Percentiles rank a stretch among this genome's conserved stretches.
phyloP scores from a whole-genome alignment of 2,888 invertebrate species.

The Ichneumon xanthorius region DNA sequence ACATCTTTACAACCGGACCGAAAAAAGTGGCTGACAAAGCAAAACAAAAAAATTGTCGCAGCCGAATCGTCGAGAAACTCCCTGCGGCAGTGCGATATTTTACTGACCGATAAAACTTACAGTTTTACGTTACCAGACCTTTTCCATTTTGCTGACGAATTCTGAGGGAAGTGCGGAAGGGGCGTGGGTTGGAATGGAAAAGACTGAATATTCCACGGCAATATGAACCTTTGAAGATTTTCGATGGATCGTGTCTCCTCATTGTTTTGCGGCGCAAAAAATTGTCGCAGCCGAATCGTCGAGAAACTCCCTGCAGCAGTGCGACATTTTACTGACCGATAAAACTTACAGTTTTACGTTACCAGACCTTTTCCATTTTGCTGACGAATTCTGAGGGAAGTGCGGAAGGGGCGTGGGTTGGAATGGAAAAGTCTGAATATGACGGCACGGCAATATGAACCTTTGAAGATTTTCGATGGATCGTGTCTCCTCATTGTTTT shows the following conservation, averaged over 20 bases:
- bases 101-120: background rate
- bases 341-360: background rate
- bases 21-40: background rate
- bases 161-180: background rate
- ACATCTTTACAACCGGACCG: constrained; percentile 14
- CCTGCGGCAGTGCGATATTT: background rate
- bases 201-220: too few relatives aligned
- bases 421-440: too few relatives aligned
- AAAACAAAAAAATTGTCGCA: constrained; percentile 19
- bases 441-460: too few relatives aligned
- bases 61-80: background rate
- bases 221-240: background rate
- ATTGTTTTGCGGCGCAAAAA: constrained; percentile 54
- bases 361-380: constrained; percentile 15
- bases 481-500: constrained; percentile 54
- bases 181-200: too few relatives aligned
- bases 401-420: too few relatives aligned
- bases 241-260: constrained; percentile 37
- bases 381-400: constrained; percentile 28
- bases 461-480: constrained; percentile 13
- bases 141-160: constrained; percentile 43
- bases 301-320: background rate
- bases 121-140: background rate
- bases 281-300: background rate
- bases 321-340: background rate